Evolutionary conservation across 2,113 vertebrate genomes (phyloP).

Genomic region (Serranochromis macrocephalus): DNA sequence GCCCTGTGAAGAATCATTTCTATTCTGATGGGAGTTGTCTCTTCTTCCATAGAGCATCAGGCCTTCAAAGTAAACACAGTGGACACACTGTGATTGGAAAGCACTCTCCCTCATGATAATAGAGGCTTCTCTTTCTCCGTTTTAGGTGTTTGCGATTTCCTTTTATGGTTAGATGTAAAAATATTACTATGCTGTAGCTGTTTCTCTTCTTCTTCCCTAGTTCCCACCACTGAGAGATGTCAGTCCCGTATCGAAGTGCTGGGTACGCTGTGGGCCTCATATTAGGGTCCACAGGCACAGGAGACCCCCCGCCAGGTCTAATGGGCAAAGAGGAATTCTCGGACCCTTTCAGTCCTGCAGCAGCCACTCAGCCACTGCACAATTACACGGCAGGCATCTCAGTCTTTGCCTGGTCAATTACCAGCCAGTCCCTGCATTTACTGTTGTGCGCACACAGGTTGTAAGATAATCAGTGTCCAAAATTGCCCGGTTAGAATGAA

Average conservation of each 20-base stretch:
- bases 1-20: background rate
- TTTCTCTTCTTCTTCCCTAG: background rate
- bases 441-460: conserved; percentile 54
- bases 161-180: background rate
- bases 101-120: background rate
- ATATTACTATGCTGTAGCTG: background rate
- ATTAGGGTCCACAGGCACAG: conserved; percentile 33
- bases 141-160: background rate
- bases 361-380: conserved; percentile 51
- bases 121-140: background rate
- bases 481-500: conserved; percentile 56
- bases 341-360: conserved; percentile 62
- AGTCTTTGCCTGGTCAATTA: conserved; percentile 70
- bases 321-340: conserved; percentile 55
- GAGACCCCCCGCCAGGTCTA: conserved; percentile 66
- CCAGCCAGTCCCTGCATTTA: conserved; percentile 65
- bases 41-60: background rate
- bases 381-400: conserved; percentile 71
- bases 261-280: background rate
- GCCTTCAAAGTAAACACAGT: background rate
- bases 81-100: background rate
- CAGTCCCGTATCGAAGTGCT: background rate
- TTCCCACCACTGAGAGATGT: conserved; percentile 25
- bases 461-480: conserved; percentile 63
- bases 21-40: background rate